phyloP scores from a whole-genome alignment of 2,113 vertebrate species.

The Cettia cetti region DNA sequence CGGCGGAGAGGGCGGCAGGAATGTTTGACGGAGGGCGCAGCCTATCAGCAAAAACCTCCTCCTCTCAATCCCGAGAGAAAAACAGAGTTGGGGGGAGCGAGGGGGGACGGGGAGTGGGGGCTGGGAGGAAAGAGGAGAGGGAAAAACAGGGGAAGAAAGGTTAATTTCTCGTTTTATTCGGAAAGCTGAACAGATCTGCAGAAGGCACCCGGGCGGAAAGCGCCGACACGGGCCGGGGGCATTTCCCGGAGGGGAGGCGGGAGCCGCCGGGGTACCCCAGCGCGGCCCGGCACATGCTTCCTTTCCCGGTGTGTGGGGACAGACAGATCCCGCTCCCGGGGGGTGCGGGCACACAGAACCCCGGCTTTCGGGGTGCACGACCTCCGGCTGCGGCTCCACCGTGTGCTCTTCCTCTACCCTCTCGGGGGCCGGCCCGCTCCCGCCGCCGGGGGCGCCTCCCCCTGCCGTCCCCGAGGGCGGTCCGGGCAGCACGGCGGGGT shows the following conservation, averaged over 20 bases:
- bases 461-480: not conserved
- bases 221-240: not conserved
- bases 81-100: fast-evolving
- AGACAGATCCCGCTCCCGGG: not conserved
- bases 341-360: not conserved
- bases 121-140: not conserved
- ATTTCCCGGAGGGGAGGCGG: no score
- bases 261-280: not conserved
- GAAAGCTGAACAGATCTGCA: no score
- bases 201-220: fast-evolving
- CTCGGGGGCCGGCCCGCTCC: not conserved
- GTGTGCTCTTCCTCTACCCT: fast-evolving
- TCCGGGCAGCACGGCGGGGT: not conserved
- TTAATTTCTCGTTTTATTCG: not conserved
- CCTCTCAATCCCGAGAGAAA: fast-evolving
- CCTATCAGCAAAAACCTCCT: not conserved
- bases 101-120: fast-evolving
- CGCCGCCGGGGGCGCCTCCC: not conserved
- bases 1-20: not conserved
- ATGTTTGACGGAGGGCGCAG: not conserved
- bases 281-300: not conserved
- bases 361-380: not conserved
- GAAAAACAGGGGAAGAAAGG: fast-evolving
- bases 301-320: fast-evolving
- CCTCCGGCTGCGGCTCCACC: no score